Evolutionary conservation across 2,113 vertebrate species (phyloP).

Genomic region (Sphaerodactylus townsendi): DNA sequence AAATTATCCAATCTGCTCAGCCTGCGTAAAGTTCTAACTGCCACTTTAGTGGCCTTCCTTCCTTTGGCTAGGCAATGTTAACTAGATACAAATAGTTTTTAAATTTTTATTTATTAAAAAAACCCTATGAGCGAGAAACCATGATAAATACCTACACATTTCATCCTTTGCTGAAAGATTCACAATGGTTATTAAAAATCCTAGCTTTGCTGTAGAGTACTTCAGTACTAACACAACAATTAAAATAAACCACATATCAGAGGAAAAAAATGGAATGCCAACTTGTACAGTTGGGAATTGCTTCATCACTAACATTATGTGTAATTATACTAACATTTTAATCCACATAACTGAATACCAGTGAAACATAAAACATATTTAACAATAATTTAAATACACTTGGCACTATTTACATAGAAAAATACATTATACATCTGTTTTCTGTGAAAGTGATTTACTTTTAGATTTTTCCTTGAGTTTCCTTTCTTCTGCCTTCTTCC

Average conservation of each 20-base stretch:
- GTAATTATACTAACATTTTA: constrained; percentile 7
- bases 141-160: neutral
- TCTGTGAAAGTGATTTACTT: neutral
- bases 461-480: constrained; percentile 48
- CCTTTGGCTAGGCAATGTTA: neutral
- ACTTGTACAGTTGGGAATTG: neutral
- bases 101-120: neutral
- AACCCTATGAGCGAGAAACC: neutral
- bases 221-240: neutral
- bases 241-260: neutral
- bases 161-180: neutral
- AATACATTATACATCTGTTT: neutral
- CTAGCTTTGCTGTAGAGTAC: neutral
- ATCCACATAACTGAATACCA: neutral
- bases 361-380: neutral
- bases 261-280: neutral
- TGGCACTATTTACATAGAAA: neutral
- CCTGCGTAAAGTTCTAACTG: neutral
- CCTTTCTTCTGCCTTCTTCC: constrained; percentile 54
- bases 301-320: neutral
- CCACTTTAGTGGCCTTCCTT: neutral
- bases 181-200: neutral
- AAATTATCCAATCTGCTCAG: neutral
- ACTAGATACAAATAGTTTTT: neutral
- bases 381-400: neutral